phyloP scores from a whole-genome alignment of 2,797 vertebrate genomes.

The Pseudotriccus pelzelni region DNA sequence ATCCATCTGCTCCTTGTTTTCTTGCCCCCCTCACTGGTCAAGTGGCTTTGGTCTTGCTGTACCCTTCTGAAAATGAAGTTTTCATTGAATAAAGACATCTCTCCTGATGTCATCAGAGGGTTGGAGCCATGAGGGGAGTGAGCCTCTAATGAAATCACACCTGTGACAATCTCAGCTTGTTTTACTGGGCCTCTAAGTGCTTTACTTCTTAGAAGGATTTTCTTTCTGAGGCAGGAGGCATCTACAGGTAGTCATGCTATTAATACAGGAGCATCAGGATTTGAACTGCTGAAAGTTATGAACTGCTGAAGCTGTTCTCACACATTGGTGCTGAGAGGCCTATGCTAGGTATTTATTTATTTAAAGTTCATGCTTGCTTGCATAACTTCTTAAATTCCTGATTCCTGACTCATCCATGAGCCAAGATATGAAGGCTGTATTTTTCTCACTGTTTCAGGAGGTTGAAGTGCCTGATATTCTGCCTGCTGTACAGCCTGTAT shows the following conservation, averaged over 20 bases:
- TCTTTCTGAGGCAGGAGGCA: not conserved
- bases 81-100: not conserved
- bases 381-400: slow-evolving; percentile 56
- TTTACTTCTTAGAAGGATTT: not conserved
- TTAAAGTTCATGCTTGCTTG: slow-evolving; percentile 35
- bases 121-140: not conserved
- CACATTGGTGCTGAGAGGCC: not conserved
- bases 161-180: not conserved
- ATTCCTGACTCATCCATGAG: slow-evolving; percentile 43
- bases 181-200: not conserved
- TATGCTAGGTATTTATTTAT: slow-evolving; percentile 41
- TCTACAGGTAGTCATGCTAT: not conserved
- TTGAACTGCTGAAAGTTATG: not conserved
- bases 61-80: not conserved
- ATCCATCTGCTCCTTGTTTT: not conserved
- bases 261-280: not conserved
- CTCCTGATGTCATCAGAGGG: not conserved
- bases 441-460: slow-evolving; percentile 38
- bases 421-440: slow-evolving; percentile 17
- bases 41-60: not conserved
- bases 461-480: not conserved
- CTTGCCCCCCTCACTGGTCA: not conserved
- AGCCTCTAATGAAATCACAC: not conserved
- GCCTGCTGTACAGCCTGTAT: not conserved
- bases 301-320: not conserved